A percentile compares a stretch with the other conserved stretches of the same genome.
These are phyloP conservation scores for Ageneiosus marmoratus DNA, from an alignment of 2,113 vertebrate species.

Conservation along the genomic window DNA sequence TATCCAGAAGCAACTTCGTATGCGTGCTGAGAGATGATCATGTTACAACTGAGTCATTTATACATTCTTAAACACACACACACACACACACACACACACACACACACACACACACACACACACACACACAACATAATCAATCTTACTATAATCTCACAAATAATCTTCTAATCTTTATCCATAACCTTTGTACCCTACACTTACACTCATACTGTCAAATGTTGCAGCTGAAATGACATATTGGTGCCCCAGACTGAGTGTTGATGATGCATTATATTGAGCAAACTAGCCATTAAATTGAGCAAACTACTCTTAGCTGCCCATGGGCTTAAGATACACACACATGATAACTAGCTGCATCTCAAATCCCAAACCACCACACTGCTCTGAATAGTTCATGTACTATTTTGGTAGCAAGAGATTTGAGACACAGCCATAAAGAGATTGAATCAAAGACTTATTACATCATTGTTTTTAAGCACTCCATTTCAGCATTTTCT, in stretches of 20 bases:
- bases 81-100: background rate
- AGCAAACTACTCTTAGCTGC: background rate
- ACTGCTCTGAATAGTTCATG: background rate
- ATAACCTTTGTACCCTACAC: background rate
- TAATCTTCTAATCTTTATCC: background rate
- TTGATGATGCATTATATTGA: background rate
- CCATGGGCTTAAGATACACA: background rate
- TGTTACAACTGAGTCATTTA: background rate
- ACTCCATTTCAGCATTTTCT: background rate
- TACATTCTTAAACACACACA: background rate
- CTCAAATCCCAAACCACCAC: background rate
- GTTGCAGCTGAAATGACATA: background rate
- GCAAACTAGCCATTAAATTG: background rate
- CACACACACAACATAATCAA: background rate
- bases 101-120: conserved; percentile 3
- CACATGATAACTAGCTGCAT: background rate
- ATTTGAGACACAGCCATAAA: background rate
- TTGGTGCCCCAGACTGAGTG: background rate
- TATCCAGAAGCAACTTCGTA: background rate
- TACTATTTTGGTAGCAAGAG: no score
- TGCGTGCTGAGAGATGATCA: background rate
- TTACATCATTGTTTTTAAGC: background rate
- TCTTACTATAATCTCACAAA: background rate
- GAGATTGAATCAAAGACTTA: background rate
- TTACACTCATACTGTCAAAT: background rate